Conservation (phyloP, 2,888 invertebrate genomes). For the Polia nebulosa region DNA sequence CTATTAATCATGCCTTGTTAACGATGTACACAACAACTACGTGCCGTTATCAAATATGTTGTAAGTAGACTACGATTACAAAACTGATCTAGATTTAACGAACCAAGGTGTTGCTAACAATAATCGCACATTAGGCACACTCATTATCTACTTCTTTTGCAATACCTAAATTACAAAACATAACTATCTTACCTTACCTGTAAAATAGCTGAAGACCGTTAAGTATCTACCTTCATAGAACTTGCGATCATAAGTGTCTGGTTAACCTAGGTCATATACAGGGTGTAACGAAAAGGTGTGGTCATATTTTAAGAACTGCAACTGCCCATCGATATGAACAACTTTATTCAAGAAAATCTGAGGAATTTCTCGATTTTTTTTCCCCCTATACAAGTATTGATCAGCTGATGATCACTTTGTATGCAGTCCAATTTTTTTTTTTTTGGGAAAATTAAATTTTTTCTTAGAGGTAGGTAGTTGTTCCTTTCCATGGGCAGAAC, state of each 20-base stretch:
- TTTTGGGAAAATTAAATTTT: too few relatives aligned
- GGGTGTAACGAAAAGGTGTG: too few relatives aligned
- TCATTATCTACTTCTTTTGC: conserved; percentile 35
- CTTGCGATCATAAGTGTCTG: neutral
- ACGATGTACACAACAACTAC: conserved; percentile 57
- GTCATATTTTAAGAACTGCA: too few relatives aligned
- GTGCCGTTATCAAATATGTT: conserved; percentile 58
- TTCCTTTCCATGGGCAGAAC: too few relatives aligned
- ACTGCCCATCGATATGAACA: too few relatives aligned
- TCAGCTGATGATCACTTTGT: too few relatives aligned
- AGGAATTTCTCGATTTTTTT: too few relatives aligned
- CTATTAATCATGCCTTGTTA: conserved; percentile 32
- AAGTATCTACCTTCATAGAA: neutral
- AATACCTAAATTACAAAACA: conserved; percentile 16
- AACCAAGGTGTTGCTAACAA: conserved; percentile 55
- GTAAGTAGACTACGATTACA: conserved; percentile 63
- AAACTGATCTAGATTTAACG: conserved; percentile 64
- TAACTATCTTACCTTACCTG: neutral
- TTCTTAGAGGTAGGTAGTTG: too few relatives aligned
- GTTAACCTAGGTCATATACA: too few relatives aligned
- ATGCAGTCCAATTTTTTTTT: too few relatives aligned
- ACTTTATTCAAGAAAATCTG: too few relatives aligned
- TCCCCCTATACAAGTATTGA: too few relatives aligned
- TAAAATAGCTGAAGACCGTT: neutral
- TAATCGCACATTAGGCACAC: conserved; percentile 42